Conservation (phyloP, 2,797 vertebrate species). For the Australoheros facetus region DNA sequence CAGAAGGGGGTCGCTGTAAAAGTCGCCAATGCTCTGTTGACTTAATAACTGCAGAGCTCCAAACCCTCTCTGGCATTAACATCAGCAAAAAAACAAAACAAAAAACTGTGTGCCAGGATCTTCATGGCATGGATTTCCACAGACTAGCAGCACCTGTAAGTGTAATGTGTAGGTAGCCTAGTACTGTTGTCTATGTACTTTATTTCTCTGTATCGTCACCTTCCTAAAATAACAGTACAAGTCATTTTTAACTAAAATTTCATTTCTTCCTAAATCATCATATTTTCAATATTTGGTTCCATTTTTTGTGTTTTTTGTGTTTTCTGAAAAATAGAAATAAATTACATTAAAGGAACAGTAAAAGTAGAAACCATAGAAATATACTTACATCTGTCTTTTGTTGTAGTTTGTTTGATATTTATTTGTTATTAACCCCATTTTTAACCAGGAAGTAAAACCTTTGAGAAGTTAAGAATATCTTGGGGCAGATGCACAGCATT, state of each 20-base stretch:
- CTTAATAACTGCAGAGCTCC: no score
- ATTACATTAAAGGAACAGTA: no score
- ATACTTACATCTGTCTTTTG: not conserved
- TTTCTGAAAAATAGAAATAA: no score
- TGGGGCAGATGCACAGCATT: not conserved
- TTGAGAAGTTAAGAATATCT: not conserved
- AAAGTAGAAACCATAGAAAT: not conserved
- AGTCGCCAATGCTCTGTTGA: not conserved
- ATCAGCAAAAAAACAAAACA: not conserved
- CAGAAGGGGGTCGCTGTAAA: not conserved
- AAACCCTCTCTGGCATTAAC: not conserved
- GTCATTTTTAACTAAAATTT: no score
- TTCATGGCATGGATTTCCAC: not conserved
- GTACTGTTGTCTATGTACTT: no score
- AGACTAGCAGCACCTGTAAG: not conserved
- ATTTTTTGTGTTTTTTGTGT: no score
- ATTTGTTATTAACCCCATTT: not conserved
- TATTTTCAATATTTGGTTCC: no score
- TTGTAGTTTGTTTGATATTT: not conserved
- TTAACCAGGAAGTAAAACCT: not conserved
- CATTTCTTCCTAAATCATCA: no score
- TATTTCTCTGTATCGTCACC: no score
- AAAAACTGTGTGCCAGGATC: not conserved
- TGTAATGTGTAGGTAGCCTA: no score
- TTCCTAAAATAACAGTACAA: no score